A percentile compares a stretch with the other conserved stretches of the same genome.
phyloP scores from a whole-genome alignment of 2,888 invertebrate genomes.

The Autographa pulchrina region DNA sequence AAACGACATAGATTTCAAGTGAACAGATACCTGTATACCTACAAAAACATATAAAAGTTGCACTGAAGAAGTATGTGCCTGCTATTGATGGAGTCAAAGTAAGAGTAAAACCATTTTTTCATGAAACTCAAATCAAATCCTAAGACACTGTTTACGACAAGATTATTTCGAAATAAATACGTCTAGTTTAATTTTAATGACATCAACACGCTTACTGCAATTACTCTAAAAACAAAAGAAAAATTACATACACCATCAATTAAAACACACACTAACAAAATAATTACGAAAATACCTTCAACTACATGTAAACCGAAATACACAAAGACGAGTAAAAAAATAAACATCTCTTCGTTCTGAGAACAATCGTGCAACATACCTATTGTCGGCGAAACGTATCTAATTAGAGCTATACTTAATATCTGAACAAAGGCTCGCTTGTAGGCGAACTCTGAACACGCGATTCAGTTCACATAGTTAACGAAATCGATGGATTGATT shows the following conservation, averaged over 20 bases:
- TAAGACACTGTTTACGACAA: background rate
- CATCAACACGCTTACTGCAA: background rate
- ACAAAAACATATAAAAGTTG: too few species aligned
- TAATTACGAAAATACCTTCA: slow-evolving; percentile 27
- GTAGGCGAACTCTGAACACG: slow-evolving; percentile 65
- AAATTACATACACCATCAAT: background rate
- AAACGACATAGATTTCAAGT: too few species aligned
- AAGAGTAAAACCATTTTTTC: background rate
- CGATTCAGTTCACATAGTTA: slow-evolving; percentile 71
- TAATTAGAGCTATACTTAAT: slow-evolving; percentile 68
- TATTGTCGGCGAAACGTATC: slow-evolving; percentile 65
- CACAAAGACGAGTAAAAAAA: slow-evolving; percentile 50
- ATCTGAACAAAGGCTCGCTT: slow-evolving; percentile 64
- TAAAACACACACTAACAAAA: slow-evolving; percentile 7
- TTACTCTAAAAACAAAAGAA: background rate
- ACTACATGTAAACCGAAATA: slow-evolving; percentile 32
- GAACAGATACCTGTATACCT: too few species aligned
- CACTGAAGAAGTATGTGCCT: too few species aligned
- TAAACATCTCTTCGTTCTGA: slow-evolving; percentile 53
- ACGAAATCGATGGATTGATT: slow-evolving; percentile 56
- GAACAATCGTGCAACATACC: slow-evolving; percentile 62
- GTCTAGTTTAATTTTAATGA: background rate
- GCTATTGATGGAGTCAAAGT: background rate
- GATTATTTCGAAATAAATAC: background rate
- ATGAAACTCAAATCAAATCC: background rate